Percentiles rank a stretch among this genome's conserved stretches.
These are phyloP conservation scores for Rhinophrynus dorsalis DNA, from an alignment of 2,797 vertebrate species.

Conservation along the genomic window DNA sequence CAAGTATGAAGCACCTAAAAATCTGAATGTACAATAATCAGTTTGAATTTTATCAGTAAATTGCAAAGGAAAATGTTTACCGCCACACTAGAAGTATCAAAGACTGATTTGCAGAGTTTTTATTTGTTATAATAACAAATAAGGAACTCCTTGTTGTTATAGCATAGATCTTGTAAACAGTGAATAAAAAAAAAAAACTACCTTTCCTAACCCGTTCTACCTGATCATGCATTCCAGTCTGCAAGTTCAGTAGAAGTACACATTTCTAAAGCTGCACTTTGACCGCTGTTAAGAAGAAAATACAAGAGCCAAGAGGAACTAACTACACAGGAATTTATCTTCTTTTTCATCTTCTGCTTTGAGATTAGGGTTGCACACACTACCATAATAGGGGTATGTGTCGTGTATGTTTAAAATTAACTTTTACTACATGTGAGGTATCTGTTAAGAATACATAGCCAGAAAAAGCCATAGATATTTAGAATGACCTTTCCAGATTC, in stretches of 20 bases:
- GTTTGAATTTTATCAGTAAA: not conserved
- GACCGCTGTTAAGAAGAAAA: not conserved
- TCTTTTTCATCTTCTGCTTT: not conserved
- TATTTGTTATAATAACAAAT: not conserved
- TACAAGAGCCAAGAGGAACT: not conserved
- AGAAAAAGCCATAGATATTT: too few relatives aligned
- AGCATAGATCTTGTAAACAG: too few relatives aligned
- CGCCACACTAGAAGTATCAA: not conserved
- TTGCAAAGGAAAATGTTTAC: not conserved
- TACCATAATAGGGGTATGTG: not conserved
- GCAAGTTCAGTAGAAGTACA: slow-evolving; percentile 18
- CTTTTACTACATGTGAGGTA: too few relatives aligned
- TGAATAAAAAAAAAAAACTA: too few relatives aligned
- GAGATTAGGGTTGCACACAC: not conserved
- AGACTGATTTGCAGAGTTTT: not conserved
- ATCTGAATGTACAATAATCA: not conserved
- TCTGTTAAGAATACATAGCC: too few relatives aligned
- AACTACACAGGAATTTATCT: not conserved
- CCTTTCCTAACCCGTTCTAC: slow-evolving; percentile 27
- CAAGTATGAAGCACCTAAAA: too few relatives aligned
- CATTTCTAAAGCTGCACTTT: slow-evolving; percentile 21
- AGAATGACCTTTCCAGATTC: too few relatives aligned
- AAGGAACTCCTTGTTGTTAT: too few relatives aligned
- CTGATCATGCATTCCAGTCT: slow-evolving; percentile 27
- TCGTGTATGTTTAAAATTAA: not conserved